Conservation (phyloP, 2,888 invertebrate genomes). For the Drosophila koepferae region DNA sequence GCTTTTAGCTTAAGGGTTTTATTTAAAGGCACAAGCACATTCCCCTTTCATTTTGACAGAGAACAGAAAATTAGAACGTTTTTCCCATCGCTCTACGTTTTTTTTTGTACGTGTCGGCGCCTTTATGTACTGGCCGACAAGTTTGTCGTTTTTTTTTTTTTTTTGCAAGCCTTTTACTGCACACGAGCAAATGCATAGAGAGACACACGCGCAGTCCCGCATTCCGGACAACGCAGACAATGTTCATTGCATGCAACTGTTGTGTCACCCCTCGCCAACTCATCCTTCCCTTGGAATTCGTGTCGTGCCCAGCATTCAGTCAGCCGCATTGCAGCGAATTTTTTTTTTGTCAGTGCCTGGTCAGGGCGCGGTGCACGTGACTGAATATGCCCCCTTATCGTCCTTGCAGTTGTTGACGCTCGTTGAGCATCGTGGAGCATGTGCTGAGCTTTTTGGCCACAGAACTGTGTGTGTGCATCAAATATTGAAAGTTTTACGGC, state of each 20-base stretch:
- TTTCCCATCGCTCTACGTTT: slow-evolving; percentile 13
- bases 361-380: slow-evolving; percentile 67
- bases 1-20: background rate
- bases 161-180: slow-evolving; percentile 57
- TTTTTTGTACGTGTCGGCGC: slow-evolving; percentile 27
- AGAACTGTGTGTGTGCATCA: slow-evolving; percentile 48
- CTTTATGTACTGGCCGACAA: slow-evolving; percentile 56
- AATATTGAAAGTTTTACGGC: slow-evolving; percentile 70
- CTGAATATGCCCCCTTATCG: slow-evolving; percentile 47
- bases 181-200: slow-evolving; percentile 42
- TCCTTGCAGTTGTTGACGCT: slow-evolving; percentile 66
- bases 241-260: slow-evolving; percentile 63
- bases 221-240: slow-evolving; percentile 41
- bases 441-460: slow-evolving; percentile 74
- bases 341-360: slow-evolving; percentile 49
- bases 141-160: slow-evolving; percentile 73
- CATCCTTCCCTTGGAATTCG: slow-evolving; percentile 8
- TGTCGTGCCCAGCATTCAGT: slow-evolving; percentile 32
- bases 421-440: slow-evolving; percentile 47
- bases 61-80: background rate
- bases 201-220: slow-evolving; percentile 7
- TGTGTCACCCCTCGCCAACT: slow-evolving; percentile 20
- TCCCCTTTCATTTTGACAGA: background rate
- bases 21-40: background rate
- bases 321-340: slow-evolving; percentile 81